Percentiles rank a stretch among this genome's conserved stretches.
Conservation (phyloP, 2,113 vertebrate species). For the Aphyosemion australe region DNA sequence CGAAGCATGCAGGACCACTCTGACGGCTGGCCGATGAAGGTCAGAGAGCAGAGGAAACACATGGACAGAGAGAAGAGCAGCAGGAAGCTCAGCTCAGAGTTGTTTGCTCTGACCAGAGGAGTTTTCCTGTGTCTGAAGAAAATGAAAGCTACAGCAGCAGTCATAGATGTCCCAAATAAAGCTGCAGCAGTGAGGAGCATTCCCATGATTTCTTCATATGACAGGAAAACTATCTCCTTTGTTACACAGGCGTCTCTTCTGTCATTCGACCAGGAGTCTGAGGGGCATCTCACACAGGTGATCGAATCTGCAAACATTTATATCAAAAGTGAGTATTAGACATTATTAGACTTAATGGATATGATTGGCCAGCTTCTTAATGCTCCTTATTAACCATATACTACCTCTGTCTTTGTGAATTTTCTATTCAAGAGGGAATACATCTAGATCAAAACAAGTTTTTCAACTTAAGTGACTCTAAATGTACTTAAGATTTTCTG, state of each 20-base stretch:
- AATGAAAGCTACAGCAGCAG: constrained; percentile 53
- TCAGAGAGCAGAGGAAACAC: constrained; percentile 74
- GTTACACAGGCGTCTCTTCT: constrained; percentile 61
- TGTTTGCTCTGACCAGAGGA: constrained; percentile 67
- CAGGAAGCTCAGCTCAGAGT: constrained; percentile 73
- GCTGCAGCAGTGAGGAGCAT: constrained; percentile 63
- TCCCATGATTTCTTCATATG: constrained; percentile 72
- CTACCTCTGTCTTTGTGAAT: too few species aligned
- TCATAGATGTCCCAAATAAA: constrained; percentile 58
- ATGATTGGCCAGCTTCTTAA: too few species aligned
- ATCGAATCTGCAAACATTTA: constrained; percentile 63
- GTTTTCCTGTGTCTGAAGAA: constrained; percentile 72
- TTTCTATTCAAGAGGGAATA: too few species aligned
- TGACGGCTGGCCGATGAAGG: constrained; percentile 67
- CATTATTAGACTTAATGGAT: too few species aligned
- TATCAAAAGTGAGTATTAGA: too few species aligned
- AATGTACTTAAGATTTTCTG: too few species aligned
- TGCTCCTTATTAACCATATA: too few species aligned
- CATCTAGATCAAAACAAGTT: too few species aligned
- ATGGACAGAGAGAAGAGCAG: constrained; percentile 70
- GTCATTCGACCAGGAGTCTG: constrained; percentile 74
- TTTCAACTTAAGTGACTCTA: too few species aligned
- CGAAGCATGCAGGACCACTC: constrained; percentile 71
- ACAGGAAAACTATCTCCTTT: constrained; percentile 69
- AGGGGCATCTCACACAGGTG: constrained; percentile 58